phyloP scores from a whole-genome alignment of 2,113 vertebrate genomes.

The Chamaetylas fuelleborni region DNA sequence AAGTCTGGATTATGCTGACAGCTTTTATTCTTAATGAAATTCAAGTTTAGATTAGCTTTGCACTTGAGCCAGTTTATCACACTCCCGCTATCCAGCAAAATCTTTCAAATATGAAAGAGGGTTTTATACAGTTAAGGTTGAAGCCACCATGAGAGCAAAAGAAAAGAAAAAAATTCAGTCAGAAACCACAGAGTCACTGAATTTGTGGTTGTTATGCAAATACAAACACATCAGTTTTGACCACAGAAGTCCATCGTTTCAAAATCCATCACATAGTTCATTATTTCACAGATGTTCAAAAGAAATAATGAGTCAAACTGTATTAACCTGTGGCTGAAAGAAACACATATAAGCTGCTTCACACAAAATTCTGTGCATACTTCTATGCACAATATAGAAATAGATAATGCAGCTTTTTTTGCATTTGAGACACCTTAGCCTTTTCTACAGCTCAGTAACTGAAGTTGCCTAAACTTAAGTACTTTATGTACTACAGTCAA shows the following conservation, averaged over 20 bases:
- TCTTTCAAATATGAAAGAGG: neutral
- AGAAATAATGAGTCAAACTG: neutral
- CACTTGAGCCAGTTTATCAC: neutral
- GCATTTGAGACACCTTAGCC: neutral
- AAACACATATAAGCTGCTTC: neutral
- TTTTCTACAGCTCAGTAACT: neutral
- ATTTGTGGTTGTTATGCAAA: neutral
- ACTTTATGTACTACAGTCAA: neutral
- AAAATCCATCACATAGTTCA: neutral
- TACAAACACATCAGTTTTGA: neutral
- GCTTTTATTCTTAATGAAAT: neutral
- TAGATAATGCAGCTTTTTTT: neutral
- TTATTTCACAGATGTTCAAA: neutral
- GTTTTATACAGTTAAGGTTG: neutral
- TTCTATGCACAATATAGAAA: neutral
- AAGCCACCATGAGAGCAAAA: neutral
- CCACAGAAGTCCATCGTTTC: neutral
- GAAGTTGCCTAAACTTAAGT: neutral
- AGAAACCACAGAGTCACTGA: neutral
- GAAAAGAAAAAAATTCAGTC: neutral
- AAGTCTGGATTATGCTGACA: neutral
- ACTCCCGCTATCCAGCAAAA: neutral
- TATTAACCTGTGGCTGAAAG: neutral
- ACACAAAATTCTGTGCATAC: neutral
- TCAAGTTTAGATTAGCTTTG: neutral